Conservation (phyloP, 2,888 invertebrate genomes). For the Xylocampa areola region DNA sequence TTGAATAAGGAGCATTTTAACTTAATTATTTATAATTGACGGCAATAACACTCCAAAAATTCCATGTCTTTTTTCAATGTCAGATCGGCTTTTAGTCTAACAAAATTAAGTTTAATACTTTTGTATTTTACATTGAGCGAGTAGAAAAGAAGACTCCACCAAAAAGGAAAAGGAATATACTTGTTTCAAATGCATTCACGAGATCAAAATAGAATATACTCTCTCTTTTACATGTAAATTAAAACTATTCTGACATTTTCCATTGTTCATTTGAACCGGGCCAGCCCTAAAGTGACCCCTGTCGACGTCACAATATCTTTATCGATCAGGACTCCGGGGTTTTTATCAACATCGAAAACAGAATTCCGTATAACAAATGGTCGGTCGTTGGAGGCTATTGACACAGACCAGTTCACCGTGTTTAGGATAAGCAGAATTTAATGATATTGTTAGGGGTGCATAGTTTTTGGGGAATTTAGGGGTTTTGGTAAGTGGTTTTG, state of each 20-base stretch:
- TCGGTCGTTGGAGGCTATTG: slow-evolving; percentile 55
- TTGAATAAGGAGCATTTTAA: too few species aligned
- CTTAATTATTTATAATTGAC: too few species aligned
- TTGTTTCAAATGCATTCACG: too few species aligned
- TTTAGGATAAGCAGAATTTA: slow-evolving; percentile 55
- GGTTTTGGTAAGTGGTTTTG: neutral
- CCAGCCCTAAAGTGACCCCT: slow-evolving; percentile 58
- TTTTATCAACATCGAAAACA: slow-evolving; percentile 69
- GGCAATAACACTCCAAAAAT: too few species aligned
- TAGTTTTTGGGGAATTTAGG: slow-evolving; percentile 36
- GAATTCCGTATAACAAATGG: slow-evolving; percentile 63
- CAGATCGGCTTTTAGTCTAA: too few species aligned
- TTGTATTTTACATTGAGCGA: too few species aligned
- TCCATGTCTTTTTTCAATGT: too few species aligned
- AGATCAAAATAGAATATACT: too few species aligned
- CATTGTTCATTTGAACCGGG: neutral
- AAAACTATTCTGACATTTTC: neutral
- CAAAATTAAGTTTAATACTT: too few species aligned
- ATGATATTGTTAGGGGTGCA: slow-evolving; percentile 53
- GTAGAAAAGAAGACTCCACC: too few species aligned
- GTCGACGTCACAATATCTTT: slow-evolving; percentile 60
- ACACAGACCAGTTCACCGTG: slow-evolving; percentile 51
- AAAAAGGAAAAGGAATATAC: too few species aligned
- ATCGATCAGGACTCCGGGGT: slow-evolving; percentile 55
- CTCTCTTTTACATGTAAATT: neutral